Percentiles rank a stretch among this genome's conserved stretches.
phyloP scores from a whole-genome alignment of 2,797 vertebrate species.

The Hippoglossus hippoglossus region DNA sequence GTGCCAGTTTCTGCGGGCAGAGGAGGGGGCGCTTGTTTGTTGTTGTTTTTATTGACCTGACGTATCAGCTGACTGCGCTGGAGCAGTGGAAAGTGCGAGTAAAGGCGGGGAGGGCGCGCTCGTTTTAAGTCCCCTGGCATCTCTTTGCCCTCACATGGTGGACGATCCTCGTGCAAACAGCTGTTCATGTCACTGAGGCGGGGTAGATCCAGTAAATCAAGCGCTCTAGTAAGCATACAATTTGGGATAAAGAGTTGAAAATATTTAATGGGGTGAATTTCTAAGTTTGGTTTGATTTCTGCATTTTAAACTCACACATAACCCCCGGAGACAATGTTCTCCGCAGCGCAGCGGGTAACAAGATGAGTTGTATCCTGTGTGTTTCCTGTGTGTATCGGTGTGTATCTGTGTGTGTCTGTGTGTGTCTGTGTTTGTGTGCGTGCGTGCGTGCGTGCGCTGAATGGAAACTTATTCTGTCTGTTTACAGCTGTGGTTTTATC shows the following conservation, averaged over 20 bases:
- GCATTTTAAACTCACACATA: too few species aligned
- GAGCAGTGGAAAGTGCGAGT: conserved; percentile 45
- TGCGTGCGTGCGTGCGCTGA: conserved; percentile 21
- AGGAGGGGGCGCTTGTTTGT: conserved; percentile 19
- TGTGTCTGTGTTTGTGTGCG: too few species aligned
- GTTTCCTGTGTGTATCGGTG: too few species aligned
- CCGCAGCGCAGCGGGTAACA: conserved; percentile 42
- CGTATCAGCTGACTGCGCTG: conserved; percentile 61
- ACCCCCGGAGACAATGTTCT: too few species aligned
- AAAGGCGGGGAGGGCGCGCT: conserved; percentile 28
- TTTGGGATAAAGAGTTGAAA: too few species aligned
- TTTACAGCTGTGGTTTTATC: not conserved
- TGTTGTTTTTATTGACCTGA: conserved; percentile 71
- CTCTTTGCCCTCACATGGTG: not conserved
- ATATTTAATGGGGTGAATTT: too few species aligned
- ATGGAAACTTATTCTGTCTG: conserved; percentile 4
- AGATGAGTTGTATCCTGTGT: conserved; percentile 19
- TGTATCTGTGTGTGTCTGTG: too few species aligned
- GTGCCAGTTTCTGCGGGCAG: conserved; percentile 16
- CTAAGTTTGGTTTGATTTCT: too few species aligned
- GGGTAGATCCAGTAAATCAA: too few species aligned
- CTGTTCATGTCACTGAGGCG: not conserved
- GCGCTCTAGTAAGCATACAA: not conserved
- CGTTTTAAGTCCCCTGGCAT: not conserved
- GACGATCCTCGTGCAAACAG: too few species aligned